Conservation (phyloP, 2,797 vertebrate species). For the Onychomys arenicola region DNA sequence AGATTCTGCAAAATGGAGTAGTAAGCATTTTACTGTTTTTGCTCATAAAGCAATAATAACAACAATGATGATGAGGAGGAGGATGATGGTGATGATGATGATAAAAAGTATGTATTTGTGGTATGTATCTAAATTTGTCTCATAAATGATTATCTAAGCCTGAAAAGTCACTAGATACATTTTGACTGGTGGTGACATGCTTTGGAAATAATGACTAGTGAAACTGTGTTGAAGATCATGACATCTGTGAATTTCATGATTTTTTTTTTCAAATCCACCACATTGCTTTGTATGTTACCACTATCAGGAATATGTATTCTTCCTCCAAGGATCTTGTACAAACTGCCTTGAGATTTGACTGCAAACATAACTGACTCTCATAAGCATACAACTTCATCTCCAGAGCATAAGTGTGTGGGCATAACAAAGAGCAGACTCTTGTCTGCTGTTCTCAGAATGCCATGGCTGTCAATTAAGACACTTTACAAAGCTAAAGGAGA, state of each 20-base stretch:
- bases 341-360: neutral
- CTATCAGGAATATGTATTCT: neutral
- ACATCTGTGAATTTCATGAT: neutral
- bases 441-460: neutral
- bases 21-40: neutral
- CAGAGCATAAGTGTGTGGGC: neutral
- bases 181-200: conserved; percentile 10
- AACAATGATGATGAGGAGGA: neutral
- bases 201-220: neutral
- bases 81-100: neutral
- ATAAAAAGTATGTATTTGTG: conserved; percentile 8
- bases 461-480: neutral
- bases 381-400: neutral
- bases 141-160: neutral
- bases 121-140: neutral
- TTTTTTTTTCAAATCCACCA: neutral
- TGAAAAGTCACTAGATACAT: neutral
- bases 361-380: neutral
- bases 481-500: conserved; percentile 29
- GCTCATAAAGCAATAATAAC: conserved; percentile 20
- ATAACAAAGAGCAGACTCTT: neutral
- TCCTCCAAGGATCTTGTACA: neutral
- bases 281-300: neutral
- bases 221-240: neutral
- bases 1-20: neutral